Percentiles rank a stretch among this genome's conserved stretches.
Conservation (phyloP, 2,888 invertebrate genomes). For the Crematogaster levior region DNA sequence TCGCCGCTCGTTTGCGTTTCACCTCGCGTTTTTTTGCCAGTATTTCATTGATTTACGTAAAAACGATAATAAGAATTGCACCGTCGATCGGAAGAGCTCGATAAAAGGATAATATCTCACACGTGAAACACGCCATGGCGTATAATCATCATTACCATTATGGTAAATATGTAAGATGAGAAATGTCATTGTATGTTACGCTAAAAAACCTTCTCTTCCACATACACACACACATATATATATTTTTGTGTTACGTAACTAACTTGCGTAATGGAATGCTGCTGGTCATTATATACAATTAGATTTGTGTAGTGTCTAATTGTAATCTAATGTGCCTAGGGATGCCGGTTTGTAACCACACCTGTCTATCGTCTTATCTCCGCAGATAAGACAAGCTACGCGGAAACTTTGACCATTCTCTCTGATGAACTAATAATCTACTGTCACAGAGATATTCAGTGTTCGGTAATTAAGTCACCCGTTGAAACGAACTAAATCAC, state of each 20-base stretch:
- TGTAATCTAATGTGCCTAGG: constrained; percentile 5
- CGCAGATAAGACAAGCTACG: constrained; percentile 43
- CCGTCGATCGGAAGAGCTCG: not conserved
- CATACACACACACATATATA: not conserved
- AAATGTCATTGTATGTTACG: not conserved
- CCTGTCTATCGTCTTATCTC: constrained; percentile 52
- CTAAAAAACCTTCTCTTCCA: not conserved
- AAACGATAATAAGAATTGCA: not conserved
- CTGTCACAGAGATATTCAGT: not conserved
- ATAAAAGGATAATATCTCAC: constrained; percentile 1
- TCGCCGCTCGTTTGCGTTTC: constrained; percentile 71
- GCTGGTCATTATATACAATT: constrained; percentile 23
- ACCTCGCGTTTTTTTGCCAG: constrained; percentile 6
- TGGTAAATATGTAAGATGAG: not conserved
- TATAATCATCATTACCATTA: constrained; percentile 41
- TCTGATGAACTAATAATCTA: not conserved
- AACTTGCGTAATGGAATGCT: not conserved
- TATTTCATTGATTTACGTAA: not conserved
- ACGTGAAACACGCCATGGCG: constrained; percentile 49
- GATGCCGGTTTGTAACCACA: constrained; percentile 44
- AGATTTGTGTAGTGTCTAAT: constrained; percentile 7
- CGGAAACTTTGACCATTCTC: constrained; percentile 28
- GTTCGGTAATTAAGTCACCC: not conserved
- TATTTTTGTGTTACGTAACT: constrained; percentile 21
- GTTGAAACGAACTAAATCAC: not conserved